Conservation (phyloP, 2,797 vertebrate species). For the Pipistrellus nathusii region DNA sequence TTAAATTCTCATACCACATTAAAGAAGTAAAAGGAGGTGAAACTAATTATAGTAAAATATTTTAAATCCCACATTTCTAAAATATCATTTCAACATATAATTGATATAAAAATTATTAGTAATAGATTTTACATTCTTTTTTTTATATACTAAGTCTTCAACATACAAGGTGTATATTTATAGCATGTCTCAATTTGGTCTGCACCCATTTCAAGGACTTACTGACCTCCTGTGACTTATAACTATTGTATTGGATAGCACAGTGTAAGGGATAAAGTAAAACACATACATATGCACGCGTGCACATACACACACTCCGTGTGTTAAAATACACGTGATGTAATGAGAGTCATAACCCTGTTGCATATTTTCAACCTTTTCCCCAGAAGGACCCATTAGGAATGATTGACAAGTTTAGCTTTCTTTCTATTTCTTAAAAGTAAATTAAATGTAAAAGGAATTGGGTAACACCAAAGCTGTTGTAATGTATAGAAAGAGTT, state of each 20-base stretch:
- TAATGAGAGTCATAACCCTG: background rate
- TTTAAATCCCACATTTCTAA: constrained; percentile 35
- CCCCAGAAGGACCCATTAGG: background rate
- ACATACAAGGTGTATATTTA: background rate
- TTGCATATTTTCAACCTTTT: constrained; percentile 5
- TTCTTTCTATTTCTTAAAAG: constrained; percentile 41
- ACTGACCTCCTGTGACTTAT: background rate
- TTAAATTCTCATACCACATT: background rate
- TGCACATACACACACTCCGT: background rate
- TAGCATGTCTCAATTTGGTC: background rate
- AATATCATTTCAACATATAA: constrained; percentile 7
- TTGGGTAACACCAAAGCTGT: background rate
- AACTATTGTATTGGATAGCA: background rate
- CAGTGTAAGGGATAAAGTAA: background rate
- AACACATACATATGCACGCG: background rate
- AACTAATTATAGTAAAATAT: constrained; percentile 4
- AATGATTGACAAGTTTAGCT: constrained; percentile 9
- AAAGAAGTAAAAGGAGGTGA: background rate
- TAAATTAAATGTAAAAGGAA: constrained; percentile 48
- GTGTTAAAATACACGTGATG: background rate
- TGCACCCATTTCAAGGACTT: background rate
- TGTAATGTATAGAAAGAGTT: background rate
- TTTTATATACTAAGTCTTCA: constrained; percentile 19
- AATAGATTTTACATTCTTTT: constrained; percentile 18
- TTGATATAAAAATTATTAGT: constrained; percentile 37